Evolutionary conservation across 2,888 invertebrate genomes (phyloP), one percentile per base, ranked within the genome.

Genomic region (Panzeria rudis): DNA sequence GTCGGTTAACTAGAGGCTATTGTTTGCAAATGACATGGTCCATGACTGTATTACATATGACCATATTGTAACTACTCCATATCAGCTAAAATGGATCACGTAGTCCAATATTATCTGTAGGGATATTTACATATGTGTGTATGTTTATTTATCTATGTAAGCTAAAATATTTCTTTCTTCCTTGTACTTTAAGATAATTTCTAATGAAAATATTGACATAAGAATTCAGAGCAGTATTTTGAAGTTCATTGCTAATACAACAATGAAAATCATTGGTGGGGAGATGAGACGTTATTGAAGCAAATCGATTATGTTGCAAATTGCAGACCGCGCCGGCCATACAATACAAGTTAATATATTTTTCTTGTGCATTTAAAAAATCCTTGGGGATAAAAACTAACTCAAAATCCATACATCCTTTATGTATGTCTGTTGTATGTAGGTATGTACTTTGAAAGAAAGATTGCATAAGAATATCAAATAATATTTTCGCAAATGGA

Each of bases 151-250:
- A n/a, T n/a, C n/a, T n/a, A n/a, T n/a, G n/a, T n/a, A n/a, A n/a
- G n/a, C n/a, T n/a, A n/a, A n/a, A n/a, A n/a, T n/a, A n/a, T 32
- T 6, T 32, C 32, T 32, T 6, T 35, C 35, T 35, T 8, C 3
- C 38, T 41, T 11, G 3, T 13, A 41, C 38, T 1, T 41, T 13
- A 41, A 41, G 13, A 41, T 13, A 41, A 13, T 41, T 41, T 41
- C 38, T 88, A 20, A 61, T 35, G 59, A 35, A 61, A 35, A 61
- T 6, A 2, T 20, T 11, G 35, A 61, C 35, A 23, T 52, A 20
- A 13, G 59, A 35, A 61, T 61, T 35, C 35, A 20, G 8, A 17
- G 35, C 20, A 35, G n/a, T 20, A 38, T 23, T 20, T 13, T 35
- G 20, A 20, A 61, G 11, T 38, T n/a, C n/a, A n/a, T n/a, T n/a